Percentiles rank a stretch among this genome's conserved stretches.
Evolutionary conservation across 2,113 vertebrate species (phyloP).

Genomic region (Sebastes schlegelii): DNA sequence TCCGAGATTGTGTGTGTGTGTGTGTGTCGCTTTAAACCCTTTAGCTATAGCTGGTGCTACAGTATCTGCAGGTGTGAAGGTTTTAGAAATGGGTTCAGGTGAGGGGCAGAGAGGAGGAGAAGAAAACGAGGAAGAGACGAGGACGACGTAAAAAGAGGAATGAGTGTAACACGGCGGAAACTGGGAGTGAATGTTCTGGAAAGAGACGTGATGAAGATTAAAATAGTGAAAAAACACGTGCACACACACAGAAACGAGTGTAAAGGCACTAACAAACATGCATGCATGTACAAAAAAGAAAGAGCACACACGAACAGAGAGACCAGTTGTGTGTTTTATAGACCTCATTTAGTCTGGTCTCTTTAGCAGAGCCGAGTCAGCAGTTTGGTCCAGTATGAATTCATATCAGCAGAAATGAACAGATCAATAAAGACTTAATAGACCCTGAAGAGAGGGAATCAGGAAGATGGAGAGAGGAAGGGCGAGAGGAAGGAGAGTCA

Average conservation of each 20-base stretch:
- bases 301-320: conserved; percentile 38
- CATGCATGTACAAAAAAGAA: conserved; percentile 39
- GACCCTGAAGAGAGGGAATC: conserved; percentile 79
- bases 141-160: conserved; percentile 26
- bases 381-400: conserved; percentile 83
- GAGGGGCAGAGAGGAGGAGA: conserved; percentile 46
- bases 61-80: conserved; percentile 59
- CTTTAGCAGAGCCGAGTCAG: conserved; percentile 83
- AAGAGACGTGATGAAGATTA: conserved; percentile 64
- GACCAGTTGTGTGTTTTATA: conserved; percentile 74
- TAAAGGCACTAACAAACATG: conserved; percentile 44
- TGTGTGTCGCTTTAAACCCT: conserved; percentile 50
- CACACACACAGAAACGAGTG: conserved; percentile 20
- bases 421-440: conserved; percentile 88
- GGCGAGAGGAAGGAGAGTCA: conserved; percentile 44
- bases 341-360: conserved; percentile 82
- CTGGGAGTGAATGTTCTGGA: conserved; percentile 57
- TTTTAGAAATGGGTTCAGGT: conserved; percentile 69
- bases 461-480: conserved; percentile 66
- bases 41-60: conserved; percentile 36
- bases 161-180: conserved; percentile 47
- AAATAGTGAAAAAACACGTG: conserved; percentile 60
- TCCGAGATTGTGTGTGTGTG: conserved; percentile 21
- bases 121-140: conserved; percentile 11
- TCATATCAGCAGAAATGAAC: conserved; percentile 86